A percentile compares a stretch with the other conserved stretches of the same genome.
Evolutionary conservation across 2,113 vertebrate species (phyloP).

Genomic region (Podiceps cristatus): DNA sequence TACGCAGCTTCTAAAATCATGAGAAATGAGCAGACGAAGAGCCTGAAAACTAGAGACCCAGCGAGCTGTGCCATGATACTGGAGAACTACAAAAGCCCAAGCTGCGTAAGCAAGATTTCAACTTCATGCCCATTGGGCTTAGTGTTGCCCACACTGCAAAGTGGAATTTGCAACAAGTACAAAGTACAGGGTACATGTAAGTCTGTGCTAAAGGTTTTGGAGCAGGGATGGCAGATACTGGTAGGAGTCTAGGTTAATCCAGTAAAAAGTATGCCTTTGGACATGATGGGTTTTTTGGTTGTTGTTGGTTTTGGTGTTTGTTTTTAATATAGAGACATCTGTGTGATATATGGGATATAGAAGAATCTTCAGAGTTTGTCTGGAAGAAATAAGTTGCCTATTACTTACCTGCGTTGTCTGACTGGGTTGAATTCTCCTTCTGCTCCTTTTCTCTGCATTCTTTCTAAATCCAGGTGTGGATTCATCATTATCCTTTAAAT

Average conservation of each 20-base stretch:
- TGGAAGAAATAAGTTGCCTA: not conserved
- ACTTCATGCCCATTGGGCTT: accelerated
- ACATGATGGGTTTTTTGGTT: not conserved
- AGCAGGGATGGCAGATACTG: not conserved
- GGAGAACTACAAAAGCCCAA: not conserved
- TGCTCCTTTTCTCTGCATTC: not conserved
- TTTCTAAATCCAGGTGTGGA: not conserved
- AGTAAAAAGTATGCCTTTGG: not conserved
- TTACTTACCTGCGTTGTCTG: accelerated
- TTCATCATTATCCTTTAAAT: not conserved
- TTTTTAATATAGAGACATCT: not conserved
- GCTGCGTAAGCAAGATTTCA: not conserved
- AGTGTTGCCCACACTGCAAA: not conserved
- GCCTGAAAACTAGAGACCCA: not conserved
- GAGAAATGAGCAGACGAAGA: not conserved
- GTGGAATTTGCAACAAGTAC: not conserved
- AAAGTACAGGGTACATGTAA: not conserved
- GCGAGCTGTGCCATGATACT: not conserved
- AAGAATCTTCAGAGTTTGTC: not conserved
- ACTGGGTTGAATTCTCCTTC: not conserved
- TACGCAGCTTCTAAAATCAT: not conserved
- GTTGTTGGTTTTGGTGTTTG: not conserved
- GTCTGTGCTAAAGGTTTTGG: not conserved
- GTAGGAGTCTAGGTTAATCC: not conserved
- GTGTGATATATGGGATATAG: not conserved